Base-by-base conservation (phyloP, 2,797 vertebrate genomes). In the Phoebastria nigripes region DNA sequence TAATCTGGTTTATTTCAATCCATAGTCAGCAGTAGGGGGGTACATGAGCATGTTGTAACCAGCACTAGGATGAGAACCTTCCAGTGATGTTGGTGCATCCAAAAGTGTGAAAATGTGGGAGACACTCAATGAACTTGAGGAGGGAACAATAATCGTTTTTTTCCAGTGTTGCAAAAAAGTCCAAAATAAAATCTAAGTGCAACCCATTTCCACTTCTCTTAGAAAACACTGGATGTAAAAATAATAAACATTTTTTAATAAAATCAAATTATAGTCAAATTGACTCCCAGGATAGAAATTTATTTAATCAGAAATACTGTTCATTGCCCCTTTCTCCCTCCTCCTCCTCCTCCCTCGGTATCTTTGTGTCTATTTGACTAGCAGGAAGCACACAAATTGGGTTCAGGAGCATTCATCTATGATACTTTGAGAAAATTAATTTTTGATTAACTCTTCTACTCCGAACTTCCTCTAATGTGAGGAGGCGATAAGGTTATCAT, bases 381-480 rank as follows among this genome's bases (percentile, higher is more conserved):
- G 61, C 91, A 84, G 70, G 94, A 95, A 73, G 73, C 66, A 49
- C 26, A 33, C 54, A 82, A 73, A 82, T 95, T 82, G 59, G 21
- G 58, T 94, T 93, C 85, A 80, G 86, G 67, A 93, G 77, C 94
- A 87, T 86, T 94, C 90, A 67, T 90, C 85, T 88, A 58, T 81
- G 69, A 58, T 88, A 81, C 76, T 93, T 82, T 4, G 70, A 89
- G 86, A 94, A 94, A 95, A 94, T 87, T 89, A 79, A 89, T 67
- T 89, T 91, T 93, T 93, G 31, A 92, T 95, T 94, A 96, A 92
- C 82, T 89, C 70, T 89, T 82, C 29, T 91, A 24, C 62, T 79
- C 58, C 29, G 21, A 94, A 56, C 73, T 92, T 89, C 37, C 39
- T 94, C 46, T 91, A 78, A 69, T 59, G 73, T 62, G 55, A 73